Evolutionary conservation across 2,113 vertebrate species (phyloP).

Genomic region (Cyprinodon brontotheroides): DNA sequence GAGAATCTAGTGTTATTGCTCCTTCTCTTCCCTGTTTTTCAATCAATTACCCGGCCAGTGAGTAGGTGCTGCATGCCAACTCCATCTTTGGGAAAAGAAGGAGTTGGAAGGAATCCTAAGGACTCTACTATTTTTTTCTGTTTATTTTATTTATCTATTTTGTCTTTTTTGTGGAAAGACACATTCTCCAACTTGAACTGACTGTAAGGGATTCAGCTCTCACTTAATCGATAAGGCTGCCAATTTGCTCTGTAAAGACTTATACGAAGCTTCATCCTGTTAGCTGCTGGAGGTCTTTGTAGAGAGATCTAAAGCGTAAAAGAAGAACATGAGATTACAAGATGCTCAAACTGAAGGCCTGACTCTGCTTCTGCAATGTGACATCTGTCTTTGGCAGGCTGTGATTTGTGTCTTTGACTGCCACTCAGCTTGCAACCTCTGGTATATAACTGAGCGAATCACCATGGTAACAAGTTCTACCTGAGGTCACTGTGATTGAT

Average conservation of each 20-base stretch:
- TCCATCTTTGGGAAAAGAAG: constrained; percentile 56
- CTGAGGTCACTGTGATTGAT: constrained; percentile 57
- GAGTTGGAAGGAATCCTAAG: constrained; percentile 17
- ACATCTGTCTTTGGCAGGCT: constrained; percentile 26
- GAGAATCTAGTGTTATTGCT: constrained; percentile 73
- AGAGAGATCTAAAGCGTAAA: constrained; percentile 36
- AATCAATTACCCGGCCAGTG: constrained; percentile 59
- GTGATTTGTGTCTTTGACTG: constrained; percentile 37
- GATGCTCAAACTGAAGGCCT: constrained; percentile 22
- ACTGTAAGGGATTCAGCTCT: constrained; percentile 41
- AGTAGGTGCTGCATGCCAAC: constrained; percentile 40
- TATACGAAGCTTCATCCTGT: constrained; percentile 23
- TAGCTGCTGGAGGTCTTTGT: constrained; percentile 28
- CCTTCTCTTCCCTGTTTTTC: constrained; percentile 63
- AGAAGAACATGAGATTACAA: constrained; percentile 51
- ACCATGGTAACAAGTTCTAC: constrained; percentile 66
- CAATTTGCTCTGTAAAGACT: constrained; percentile 40
- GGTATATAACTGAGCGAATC: constrained; percentile 41
- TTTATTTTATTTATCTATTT: neutral
- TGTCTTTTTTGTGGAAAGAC: constrained; percentile 31
- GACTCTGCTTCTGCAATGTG: constrained; percentile 6
- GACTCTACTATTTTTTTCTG: neutral
- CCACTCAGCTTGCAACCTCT: constrained; percentile 41
- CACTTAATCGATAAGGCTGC: constrained; percentile 42
- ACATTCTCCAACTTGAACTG: constrained; percentile 24